Conservation (phyloP, 1,140 invertebrate genomes). For the Copidosoma floridanum region DNA sequence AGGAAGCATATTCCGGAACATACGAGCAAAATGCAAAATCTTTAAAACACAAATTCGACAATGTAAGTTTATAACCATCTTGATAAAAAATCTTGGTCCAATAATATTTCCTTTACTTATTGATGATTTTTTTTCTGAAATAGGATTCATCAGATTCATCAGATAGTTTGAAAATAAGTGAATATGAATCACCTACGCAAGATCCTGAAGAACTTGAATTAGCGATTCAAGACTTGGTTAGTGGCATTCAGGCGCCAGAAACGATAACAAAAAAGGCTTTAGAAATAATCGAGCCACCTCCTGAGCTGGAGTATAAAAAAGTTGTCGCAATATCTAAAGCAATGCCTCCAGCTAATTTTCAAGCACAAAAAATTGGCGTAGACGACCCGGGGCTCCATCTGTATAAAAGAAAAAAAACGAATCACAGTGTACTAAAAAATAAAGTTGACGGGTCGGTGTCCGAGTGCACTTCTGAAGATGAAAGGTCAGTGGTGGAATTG, state of each 20-base stretch:
- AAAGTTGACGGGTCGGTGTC: not conserved
- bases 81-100: too few relatives aligned
- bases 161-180: conserved; percentile 18
- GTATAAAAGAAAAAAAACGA: conserved; percentile 2
- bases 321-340: conserved; percentile 46
- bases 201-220: conserved; percentile 66
- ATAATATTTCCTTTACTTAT: too few relatives aligned
- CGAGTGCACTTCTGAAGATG: not conserved
- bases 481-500: too few relatives aligned
- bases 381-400: conserved; percentile 26
- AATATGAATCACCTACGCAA: conserved; percentile 55
- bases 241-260: conserved; percentile 60
- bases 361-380: conserved; percentile 43
- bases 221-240: conserved; percentile 68
- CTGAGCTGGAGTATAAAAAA: conserved; percentile 42
- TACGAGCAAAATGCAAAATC: too few relatives aligned
- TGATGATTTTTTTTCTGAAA: not conserved
- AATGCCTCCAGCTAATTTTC: conserved; percentile 42
- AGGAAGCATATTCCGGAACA: conserved; percentile 67
- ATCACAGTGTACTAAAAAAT: not conserved
- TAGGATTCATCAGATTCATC: conserved; percentile 24
- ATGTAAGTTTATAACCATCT: conserved; percentile 25
- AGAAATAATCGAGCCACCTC: conserved; percentile 36
- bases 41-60: too few relatives aligned
- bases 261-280: too few relatives aligned